These are phyloP conservation scores for Manis pentadactyla DNA, from an alignment of 2,797 vertebrate species.

Conservation along the genomic window DNA sequence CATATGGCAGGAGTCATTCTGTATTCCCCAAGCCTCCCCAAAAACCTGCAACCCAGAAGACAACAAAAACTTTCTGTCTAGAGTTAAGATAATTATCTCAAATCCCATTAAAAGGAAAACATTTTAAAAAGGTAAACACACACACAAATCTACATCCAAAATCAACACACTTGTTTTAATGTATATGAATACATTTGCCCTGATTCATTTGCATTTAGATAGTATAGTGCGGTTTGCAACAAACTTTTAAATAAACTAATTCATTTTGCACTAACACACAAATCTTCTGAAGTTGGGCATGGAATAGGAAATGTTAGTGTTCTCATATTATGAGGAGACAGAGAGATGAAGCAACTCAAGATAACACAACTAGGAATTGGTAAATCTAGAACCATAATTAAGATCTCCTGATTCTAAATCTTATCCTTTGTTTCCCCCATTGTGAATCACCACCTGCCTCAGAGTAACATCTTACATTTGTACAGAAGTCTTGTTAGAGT, in stretches of 20 bases:
- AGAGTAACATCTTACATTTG: neutral
- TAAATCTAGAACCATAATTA: neutral
- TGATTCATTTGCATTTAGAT: conserved; percentile 22
- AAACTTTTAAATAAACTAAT: neutral
- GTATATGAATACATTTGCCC: neutral
- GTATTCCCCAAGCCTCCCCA: neutral
- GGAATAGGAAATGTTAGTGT: neutral
- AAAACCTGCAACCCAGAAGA: neutral
- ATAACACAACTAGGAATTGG: neutral
- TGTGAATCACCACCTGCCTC: neutral
- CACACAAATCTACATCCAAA: neutral
- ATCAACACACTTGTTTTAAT: neutral
- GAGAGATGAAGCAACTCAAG: neutral
- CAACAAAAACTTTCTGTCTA: neutral
- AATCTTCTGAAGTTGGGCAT: neutral
- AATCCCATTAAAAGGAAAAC: neutral
- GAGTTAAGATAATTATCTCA: neutral
- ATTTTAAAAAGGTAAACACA: neutral
- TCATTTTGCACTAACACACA: neutral
- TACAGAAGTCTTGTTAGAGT: neutral
- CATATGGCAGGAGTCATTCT: neutral
- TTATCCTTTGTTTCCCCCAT: neutral
- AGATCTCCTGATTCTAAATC: neutral
- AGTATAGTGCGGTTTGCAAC: neutral
- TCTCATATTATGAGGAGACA: neutral